phyloP scores from a whole-genome alignment of 2,888 invertebrate genomes.

The Pandemis heparana region DNA sequence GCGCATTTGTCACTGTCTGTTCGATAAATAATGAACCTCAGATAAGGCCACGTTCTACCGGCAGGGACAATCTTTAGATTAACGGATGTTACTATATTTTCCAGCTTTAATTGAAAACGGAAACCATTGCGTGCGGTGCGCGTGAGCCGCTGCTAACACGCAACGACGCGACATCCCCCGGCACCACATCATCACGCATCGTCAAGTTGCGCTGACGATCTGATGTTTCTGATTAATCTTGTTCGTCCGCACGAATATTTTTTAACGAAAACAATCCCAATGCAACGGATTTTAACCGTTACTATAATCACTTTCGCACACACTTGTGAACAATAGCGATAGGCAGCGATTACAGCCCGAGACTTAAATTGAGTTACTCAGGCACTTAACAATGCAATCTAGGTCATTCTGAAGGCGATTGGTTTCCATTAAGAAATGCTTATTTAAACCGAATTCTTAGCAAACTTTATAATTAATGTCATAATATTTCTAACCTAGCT shows the following conservation, averaged over 20 bases:
- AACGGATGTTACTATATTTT: constrained; percentile 39
- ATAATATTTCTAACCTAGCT: background rate
- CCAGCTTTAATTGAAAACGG: constrained; percentile 52
- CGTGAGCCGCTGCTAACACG: constrained; percentile 59
- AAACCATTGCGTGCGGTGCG: constrained; percentile 50
- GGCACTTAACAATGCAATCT: constrained; percentile 28
- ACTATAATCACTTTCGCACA: constrained; percentile 47
- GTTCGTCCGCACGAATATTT: constrained; percentile 58
- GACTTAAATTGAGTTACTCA: constrained; percentile 14
- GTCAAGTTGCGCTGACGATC: constrained; percentile 55
- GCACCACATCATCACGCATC: constrained; percentile 72
- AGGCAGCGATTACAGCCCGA: constrained; percentile 15
- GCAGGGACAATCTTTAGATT: constrained; percentile 29
- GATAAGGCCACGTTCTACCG: constrained; percentile 30
- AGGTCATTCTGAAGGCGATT: constrained; percentile 22
- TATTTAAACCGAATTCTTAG: constrained; percentile 10
- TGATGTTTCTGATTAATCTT: constrained; percentile 57
- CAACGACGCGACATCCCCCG: constrained; percentile 72
- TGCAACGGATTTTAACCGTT: constrained; percentile 64
- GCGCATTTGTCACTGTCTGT: constrained; percentile 36
- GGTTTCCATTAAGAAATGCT: constrained; percentile 14
- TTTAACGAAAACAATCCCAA: constrained; percentile 61
- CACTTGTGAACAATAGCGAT: constrained; percentile 25
- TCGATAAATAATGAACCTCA: constrained; percentile 29
- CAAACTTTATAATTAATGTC: background rate